Base-by-base conservation (phyloP, 1,140 invertebrate genomes). In the Globodera rostochiensis region DNA sequence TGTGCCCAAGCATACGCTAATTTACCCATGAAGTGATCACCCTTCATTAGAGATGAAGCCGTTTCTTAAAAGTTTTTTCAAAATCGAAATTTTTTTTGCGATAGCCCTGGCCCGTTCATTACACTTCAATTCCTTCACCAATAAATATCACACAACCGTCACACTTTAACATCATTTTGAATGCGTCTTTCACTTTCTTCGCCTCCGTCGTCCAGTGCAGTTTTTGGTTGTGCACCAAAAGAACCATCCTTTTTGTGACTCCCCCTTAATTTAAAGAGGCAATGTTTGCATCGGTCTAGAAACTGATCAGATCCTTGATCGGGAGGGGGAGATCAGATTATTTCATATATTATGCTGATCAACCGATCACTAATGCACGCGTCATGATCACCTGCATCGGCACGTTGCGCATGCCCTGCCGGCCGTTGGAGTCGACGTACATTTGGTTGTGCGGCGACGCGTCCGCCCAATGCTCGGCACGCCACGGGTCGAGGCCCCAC, bases 361-460 rank as follows among this genome's bases (percentile, higher is more conserved):
- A 11, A 45, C 46, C 36, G 25, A 71, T 71, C 9, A 71, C 1
- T 8, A 69, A 21, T 21, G n/a, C 36, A n/a, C 36, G 69, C 57
- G 11, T 8, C 57, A 64, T 19, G 15, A 64, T 64, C 57, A 64
- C 57, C 57, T 64, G 11, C 57, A 64, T 64, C 57, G 57, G 57
- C 57, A 64, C 57, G 15, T 64, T 64, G 57, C 57, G 57, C 5
- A 64, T 64, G 3, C 57, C 57, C 57, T 64, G 57, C 1, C 57
- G 57, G 0, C 57, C 57, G 57, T 19, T 64, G 13, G 57, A 64
- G 57, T 64, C 57, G 8, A 64, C 57, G 57, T 64, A 64, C 57
- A 71, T 71, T 71, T 71, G 69, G 57, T 64, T 71, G 69, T 71
- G 36, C 25, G 25, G 36, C 46, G 69, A 71, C 25, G 69, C 69